Conservation (phyloP, 2,888 invertebrate species). For the Cotesia congregata region DNA sequence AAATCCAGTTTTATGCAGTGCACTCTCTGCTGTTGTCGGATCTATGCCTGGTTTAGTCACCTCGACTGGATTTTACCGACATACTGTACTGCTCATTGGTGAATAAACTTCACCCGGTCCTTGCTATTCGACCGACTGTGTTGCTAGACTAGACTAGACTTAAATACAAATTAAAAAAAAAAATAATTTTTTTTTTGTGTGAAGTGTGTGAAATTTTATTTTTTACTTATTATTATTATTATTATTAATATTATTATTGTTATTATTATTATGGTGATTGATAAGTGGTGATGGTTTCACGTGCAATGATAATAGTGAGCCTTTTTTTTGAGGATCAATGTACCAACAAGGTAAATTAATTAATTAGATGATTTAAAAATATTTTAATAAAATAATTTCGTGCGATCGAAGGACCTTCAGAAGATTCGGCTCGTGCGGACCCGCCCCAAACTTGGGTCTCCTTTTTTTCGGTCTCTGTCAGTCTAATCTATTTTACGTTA, state of each 20-base stretch:
- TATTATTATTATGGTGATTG: slow-evolving; percentile 51
- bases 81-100: too few species aligned
- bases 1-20: slow-evolving; percentile 60
- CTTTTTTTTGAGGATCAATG: slow-evolving; percentile 65
- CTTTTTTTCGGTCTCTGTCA: slow-evolving; percentile 6
- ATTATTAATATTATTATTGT: background rate
- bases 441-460: slow-evolving; percentile 40
- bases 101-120: too few species aligned
- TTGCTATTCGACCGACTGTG: too few species aligned
- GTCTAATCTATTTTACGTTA: background rate
- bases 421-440: slow-evolving; percentile 34
- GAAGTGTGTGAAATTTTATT: background rate
- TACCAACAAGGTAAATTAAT: slow-evolving; percentile 65
- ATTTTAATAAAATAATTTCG: too few species aligned
- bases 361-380: too few species aligned
- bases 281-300: slow-evolving; percentile 61
- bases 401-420: background rate
- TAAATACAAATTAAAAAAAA: too few species aligned
- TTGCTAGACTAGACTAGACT: too few species aligned
- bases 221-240: background rate
- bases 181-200: background rate
- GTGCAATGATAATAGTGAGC: slow-evolving; percentile 65
- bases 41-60: slow-evolving; percentile 32
- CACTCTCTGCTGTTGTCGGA: slow-evolving; percentile 66
- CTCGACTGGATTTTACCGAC: too few species aligned